Evolutionary conservation across 2,888 invertebrate genomes (phyloP).

Genomic region (Brachynemurus nebulosus): DNA sequence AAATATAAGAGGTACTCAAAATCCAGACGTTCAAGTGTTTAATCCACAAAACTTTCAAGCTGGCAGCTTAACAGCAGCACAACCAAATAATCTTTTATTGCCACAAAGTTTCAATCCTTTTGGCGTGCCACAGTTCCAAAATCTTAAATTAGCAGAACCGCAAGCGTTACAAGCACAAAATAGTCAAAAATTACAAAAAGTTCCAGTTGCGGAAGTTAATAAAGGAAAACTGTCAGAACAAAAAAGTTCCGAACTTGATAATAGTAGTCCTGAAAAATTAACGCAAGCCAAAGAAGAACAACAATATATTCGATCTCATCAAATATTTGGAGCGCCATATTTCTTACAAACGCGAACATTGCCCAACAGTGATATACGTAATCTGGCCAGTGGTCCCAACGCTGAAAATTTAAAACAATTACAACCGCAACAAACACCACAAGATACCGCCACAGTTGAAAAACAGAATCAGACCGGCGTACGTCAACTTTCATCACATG

Average conservation of each 20-base stretch:
- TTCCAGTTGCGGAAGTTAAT: not conserved
- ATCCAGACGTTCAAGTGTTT: not conserved
- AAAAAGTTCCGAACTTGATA: not conserved
- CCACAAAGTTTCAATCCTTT: not conserved
- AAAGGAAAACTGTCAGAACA: not conserved
- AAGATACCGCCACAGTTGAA: not conserved
- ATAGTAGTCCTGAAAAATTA: too few species aligned
- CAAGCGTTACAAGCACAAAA: not conserved
- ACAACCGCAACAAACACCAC: not conserved
- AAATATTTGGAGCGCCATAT: not conserved
- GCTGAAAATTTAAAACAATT: slow-evolving; percentile 1
- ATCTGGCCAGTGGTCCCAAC: slow-evolving; percentile 1
- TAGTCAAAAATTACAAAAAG: not conserved
- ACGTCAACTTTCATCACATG: slow-evolving; percentile 9
- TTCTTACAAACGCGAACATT: not conserved
- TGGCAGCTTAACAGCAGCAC: too few species aligned
- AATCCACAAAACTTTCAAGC: not conserved
- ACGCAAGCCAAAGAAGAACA: too few species aligned
- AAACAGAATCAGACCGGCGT: not conserved
- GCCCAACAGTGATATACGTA: not conserved
- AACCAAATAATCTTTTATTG: too few species aligned
- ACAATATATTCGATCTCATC: not conserved
- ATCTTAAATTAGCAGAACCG: not conserved
- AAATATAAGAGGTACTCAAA: too few species aligned
- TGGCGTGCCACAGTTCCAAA: too few species aligned